Evolutionary conservation across 1,140 invertebrate genomes (phyloP).

Genomic region (Leptopilina boulardi): DNA sequence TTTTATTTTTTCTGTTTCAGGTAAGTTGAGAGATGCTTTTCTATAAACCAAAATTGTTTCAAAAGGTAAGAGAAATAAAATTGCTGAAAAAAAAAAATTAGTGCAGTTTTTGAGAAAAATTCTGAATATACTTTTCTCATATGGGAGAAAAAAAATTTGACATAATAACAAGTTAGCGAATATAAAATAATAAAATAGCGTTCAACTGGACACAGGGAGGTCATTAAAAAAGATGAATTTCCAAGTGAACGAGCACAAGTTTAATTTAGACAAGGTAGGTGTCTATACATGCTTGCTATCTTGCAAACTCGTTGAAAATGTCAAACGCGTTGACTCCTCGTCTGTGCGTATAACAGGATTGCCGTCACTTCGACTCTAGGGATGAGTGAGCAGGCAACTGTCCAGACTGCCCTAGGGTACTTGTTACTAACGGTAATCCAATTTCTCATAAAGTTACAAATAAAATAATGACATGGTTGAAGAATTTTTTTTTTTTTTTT

Average conservation of each 20-base stretch:
- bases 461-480: not conserved
- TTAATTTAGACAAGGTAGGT: not conserved
- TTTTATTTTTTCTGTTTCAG: not conserved
- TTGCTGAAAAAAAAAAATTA: no score
- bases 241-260: not conserved
- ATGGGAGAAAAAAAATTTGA: not conserved
- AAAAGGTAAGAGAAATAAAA: no score
- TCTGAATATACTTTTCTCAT: no score
- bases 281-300: not conserved
- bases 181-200: not conserved
- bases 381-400: not conserved
- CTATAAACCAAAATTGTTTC: not conserved
- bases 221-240: not conserved
- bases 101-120: no score
- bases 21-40: not conserved
- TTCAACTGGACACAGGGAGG: not conserved
- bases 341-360: slow-evolving; percentile 16
- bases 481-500: not conserved
- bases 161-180: not conserved
- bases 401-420: not conserved
- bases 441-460: slow-evolving; percentile 17
- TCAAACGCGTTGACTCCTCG: slow-evolving; percentile 19
- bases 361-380: slow-evolving; percentile 18
- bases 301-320: slow-evolving; percentile 6
- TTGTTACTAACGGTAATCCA: slow-evolving; percentile 3